phyloP scores from a whole-genome alignment of 2,797 vertebrate species.

The Poecilia gillii region DNA sequence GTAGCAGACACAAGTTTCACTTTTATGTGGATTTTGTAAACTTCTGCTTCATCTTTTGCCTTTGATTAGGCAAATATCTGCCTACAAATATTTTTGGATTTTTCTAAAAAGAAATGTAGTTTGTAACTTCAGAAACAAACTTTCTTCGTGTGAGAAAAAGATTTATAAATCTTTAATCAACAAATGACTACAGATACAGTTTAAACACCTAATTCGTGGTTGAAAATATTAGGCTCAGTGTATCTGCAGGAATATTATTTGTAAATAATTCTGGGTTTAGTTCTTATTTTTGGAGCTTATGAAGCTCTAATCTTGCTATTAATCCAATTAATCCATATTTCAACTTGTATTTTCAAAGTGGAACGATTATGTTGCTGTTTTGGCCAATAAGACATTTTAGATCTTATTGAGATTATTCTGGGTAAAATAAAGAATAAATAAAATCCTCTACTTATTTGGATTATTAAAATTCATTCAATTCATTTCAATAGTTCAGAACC shows the following conservation, averaged over 20 bases:
- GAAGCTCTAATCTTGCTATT: no score
- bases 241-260: neutral
- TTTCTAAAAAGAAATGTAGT: neutral
- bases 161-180: neutral
- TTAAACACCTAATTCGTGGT: neutral
- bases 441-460: neutral
- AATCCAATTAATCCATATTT: neutral
- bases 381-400: neutral
- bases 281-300: neutral
- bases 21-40: neutral
- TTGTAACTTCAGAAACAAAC: neutral
- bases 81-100: neutral
- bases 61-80: neutral
- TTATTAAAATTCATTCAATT: neutral
- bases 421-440: neutral
- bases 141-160: neutral
- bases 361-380: neutral
- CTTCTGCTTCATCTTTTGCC: neutral
- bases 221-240: neutral
- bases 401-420: neutral
- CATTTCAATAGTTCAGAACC: neutral
- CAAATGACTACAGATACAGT: neutral
- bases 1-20: neutral
- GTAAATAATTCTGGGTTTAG: neutral
- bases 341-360: neutral